Conservation (phyloP, 2,797 vertebrate genomes). For the Melopsittacus undulatus region DNA sequence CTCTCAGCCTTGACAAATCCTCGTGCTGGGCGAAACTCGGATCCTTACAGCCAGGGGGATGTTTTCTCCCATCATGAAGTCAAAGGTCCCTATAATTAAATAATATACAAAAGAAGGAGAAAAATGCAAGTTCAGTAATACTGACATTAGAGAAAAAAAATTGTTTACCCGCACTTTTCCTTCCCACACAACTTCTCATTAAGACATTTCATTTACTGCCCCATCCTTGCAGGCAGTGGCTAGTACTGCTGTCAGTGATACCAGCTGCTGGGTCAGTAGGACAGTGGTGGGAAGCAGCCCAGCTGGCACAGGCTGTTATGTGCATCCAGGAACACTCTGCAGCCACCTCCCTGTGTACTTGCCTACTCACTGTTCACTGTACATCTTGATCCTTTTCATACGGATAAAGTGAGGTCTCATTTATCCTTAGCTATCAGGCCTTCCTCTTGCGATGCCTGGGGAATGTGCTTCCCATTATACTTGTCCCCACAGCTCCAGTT, state of each 20-base stretch:
- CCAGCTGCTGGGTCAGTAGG: accelerated
- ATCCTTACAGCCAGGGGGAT: not conserved
- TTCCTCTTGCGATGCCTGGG: not conserved
- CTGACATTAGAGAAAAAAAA: not conserved
- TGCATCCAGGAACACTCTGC: not conserved
- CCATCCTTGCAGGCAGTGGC: not conserved
- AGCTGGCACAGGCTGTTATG: not conserved
- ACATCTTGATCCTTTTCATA: not conserved
- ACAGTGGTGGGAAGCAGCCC: not conserved
- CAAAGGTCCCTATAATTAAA: conserved; percentile 62
- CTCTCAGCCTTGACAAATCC: conserved; percentile 30
- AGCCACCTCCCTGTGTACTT: not conserved
- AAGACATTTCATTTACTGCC: not conserved
- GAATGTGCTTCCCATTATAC: not conserved
- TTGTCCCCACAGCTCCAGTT: not conserved
- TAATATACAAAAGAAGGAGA: not conserved
- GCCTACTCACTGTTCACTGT: not conserved
- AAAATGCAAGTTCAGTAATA: not conserved
- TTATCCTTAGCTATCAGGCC: not conserved
- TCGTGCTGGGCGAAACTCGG: not conserved
- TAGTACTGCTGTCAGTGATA: accelerated
- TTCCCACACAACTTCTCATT: not conserved
- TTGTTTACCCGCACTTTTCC: not conserved
- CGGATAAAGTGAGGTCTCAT: accelerated
- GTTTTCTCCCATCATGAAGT: conserved; percentile 40